These are phyloP conservation scores for Drosophila lacertosa DNA, from an alignment of 1,140 invertebrate species.

Conservation along the genomic window DNA sequence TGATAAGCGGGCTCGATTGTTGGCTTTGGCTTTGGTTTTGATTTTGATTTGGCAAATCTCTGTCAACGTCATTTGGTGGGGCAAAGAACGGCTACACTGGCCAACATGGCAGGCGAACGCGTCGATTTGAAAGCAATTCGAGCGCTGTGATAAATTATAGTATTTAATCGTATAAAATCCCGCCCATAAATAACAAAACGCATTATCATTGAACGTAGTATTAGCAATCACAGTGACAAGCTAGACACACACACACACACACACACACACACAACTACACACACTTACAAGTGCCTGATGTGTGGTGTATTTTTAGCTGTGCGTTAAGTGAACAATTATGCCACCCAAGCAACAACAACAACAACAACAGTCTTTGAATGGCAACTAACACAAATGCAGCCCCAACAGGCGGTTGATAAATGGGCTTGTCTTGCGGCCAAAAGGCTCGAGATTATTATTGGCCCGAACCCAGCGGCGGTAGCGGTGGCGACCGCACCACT, in stretches of 20 bases:
- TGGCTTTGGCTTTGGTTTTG: constrained; percentile 2
- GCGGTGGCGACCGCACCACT: too few relatives aligned
- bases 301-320: constrained; percentile 71
- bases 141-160: constrained; percentile 67
- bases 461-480: constrained; percentile 24
- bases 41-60: neutral
- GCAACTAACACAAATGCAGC: constrained; percentile 55
- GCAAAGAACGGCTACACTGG: constrained; percentile 13
- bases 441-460: constrained; percentile 64
- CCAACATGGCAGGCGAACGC: constrained; percentile 15
- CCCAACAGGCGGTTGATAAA: constrained; percentile 70
- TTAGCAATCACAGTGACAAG: constrained; percentile 70
- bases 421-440: constrained; percentile 66
- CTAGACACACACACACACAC: constrained; percentile 32
- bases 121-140: constrained; percentile 25
- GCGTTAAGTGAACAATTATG: constrained; percentile 82
- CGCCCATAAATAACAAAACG: constrained; percentile 71
- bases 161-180: constrained; percentile 74
- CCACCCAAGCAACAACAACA: constrained; percentile 52
- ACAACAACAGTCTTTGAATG: constrained; percentile 4
- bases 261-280: constrained; percentile 31
- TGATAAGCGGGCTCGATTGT: constrained; percentile 8
- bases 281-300: constrained; percentile 32
- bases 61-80: neutral
- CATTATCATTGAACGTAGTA: constrained; percentile 76